Percentiles rank a stretch among this genome's conserved stretches.
phyloP scores from a whole-genome alignment of 2,797 vertebrate genomes.

The Neosilurus hyrtlii region DNA sequence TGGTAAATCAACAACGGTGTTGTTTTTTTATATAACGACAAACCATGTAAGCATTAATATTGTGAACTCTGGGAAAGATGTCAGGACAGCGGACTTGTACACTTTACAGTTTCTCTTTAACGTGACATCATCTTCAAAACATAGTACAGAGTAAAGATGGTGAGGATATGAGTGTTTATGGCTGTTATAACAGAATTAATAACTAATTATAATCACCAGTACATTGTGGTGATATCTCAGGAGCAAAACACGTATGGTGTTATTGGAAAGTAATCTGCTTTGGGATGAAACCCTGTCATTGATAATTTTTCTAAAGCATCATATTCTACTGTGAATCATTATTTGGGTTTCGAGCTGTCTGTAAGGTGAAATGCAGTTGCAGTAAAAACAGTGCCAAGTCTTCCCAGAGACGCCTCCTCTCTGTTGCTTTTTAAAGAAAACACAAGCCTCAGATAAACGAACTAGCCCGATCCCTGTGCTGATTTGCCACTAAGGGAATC shows the following conservation, averaged over 20 bases:
- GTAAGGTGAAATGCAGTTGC: neutral
- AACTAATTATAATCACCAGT: neutral
- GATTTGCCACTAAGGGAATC: neutral
- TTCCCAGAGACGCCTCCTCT: neutral
- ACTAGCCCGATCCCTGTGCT: neutral
- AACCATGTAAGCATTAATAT: neutral
- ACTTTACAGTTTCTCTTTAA: neutral
- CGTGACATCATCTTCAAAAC: neutral
- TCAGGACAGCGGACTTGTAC: neutral
- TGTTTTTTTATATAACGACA: neutral
- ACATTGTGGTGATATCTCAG: neutral
- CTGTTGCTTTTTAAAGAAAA: constrained; percentile 11
- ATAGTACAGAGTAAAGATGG: neutral
- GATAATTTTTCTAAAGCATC: neutral
- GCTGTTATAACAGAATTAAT: neutral
- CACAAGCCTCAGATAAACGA: neutral
- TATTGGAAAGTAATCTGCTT: neutral
- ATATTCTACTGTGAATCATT: neutral
- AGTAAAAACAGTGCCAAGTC: neutral
- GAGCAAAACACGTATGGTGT: neutral
- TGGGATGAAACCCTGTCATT: neutral
- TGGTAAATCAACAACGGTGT: neutral
- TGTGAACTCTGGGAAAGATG: neutral
- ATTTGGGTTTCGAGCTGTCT: neutral
- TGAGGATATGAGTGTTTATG: neutral